phyloP scores from a whole-genome alignment of 2,113 vertebrate species.

The Elaphurus davidianus region DNA sequence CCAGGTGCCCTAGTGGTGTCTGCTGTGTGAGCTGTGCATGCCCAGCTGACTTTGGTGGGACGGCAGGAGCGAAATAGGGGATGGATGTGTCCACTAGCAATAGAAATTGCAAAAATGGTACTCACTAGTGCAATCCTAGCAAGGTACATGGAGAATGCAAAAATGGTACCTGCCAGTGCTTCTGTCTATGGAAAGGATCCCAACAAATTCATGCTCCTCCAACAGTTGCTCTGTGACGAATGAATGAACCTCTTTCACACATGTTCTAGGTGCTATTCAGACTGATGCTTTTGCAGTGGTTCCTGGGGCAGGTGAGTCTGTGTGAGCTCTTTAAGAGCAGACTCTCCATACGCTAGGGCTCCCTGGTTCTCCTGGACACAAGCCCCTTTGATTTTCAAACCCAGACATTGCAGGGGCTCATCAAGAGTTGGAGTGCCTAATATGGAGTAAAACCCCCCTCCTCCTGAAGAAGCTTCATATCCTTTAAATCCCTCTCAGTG shows the following conservation, averaged over 20 bases:
- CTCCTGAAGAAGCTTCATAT: background rate
- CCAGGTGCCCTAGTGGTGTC: background rate
- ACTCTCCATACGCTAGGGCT: background rate
- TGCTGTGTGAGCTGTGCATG: background rate
- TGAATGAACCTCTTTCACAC: background rate
- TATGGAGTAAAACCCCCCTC: background rate
- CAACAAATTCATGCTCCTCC: background rate
- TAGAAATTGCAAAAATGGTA: background rate
- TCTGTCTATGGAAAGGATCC: background rate
- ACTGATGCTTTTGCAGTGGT: background rate
- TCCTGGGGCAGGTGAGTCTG: background rate
- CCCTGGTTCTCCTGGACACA: background rate
- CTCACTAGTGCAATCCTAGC: background rate
- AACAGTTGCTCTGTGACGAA: background rate
- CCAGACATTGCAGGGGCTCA: background rate
- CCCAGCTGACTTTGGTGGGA: background rate
- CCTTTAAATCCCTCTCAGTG: background rate
- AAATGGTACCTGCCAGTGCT: background rate
- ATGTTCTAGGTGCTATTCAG: background rate
- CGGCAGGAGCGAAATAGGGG: background rate
- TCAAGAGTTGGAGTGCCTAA: background rate
- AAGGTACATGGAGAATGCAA: background rate
- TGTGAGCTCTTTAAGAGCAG: background rate
- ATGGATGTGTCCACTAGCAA: background rate
- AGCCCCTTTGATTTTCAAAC: background rate